A percentile compares a stretch with the other conserved stretches of the same genome.
Conservation (phyloP, 2,797 vertebrate genomes). For the Cossypha dichroa region DNA sequence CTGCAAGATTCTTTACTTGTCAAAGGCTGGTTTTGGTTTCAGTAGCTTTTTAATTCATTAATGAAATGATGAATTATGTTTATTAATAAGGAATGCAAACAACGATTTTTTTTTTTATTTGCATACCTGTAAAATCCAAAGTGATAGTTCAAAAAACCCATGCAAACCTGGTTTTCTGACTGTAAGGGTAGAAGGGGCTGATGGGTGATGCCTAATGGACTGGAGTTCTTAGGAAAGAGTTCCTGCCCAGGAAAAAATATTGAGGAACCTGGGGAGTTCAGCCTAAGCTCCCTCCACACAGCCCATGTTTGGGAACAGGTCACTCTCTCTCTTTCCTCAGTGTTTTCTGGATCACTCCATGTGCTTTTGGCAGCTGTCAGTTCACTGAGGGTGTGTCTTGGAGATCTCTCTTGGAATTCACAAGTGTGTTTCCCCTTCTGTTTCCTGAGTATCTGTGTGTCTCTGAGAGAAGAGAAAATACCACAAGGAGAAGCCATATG, state of each 20-base stretch:
- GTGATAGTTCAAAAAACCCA: not conserved
- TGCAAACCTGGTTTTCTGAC: not conserved
- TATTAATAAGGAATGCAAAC: not conserved
- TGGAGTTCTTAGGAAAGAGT: not conserved
- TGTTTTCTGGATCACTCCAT: not conserved
- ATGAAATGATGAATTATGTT: conserved; percentile 33
- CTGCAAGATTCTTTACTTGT: conserved; percentile 63
- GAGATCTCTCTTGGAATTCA: not conserved
- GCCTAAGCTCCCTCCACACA: not conserved
- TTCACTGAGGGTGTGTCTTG: not conserved
- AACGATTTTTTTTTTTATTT: not conserved
- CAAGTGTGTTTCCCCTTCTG: conserved; percentile 5
- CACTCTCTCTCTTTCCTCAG: not conserved
- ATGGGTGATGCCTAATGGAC: not conserved
- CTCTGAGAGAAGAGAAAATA: not conserved
- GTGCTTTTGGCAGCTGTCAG: not conserved
- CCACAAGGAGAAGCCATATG: conserved; percentile 11
- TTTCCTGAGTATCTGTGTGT: not conserved
- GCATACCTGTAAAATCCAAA: not conserved
- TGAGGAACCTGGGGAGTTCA: not conserved
- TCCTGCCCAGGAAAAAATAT: not conserved
- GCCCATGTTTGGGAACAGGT: not conserved
- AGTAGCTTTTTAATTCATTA: conserved; percentile 23
- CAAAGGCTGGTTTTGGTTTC: conserved; percentile 29
- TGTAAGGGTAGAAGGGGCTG: not conserved